Base-by-base conservation (phyloP, 2,888 invertebrate genomes). In the Ennomos fuscantarius region DNA sequence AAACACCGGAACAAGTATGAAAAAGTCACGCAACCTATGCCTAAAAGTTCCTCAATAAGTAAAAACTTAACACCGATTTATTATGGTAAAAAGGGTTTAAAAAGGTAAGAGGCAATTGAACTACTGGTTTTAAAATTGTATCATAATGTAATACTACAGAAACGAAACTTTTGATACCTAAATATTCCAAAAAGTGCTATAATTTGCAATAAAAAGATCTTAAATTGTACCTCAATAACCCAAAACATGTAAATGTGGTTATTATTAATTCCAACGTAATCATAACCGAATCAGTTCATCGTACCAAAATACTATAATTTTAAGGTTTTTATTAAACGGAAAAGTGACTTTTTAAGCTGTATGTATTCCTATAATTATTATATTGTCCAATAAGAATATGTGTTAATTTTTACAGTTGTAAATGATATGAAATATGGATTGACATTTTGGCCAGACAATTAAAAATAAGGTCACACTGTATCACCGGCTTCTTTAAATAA, bases 371-470 rank as follows among this genome's bases (percentile, higher is more conserved):
- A 15, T 3, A 15, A 15, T 15, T 15, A 24, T 40, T 12, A 39
- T 44, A 50, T 55, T 24, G 39, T 62, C 46, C 32, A 33, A n/a
- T 39, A 8, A 52, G 50, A 57, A 40, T 43, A 43, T 55, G 46
- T 62, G 63, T 68, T 70, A 66, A 64, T 61, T 61, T 54, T 63
- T 51, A 60, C 61, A 64, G 65, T 68, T 69, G 69, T 74, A 68
- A 68, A 60, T 50, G 62, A 54, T 68, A 73, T 75, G 66, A 77
- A 72, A 66, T 74, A 76, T 73, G 53, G 70, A 52, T 52, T 73
- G 76, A 71, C 76, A 73, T 77, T 77, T 76, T 57, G 58, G 63
- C 47, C 42, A 49, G 49, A 46, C 73, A 74, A 76, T 76, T 76
- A 72, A 74, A 68, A 73, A 69, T 72, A 72, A 77, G 72, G 74